Evolutionary conservation across 2,888 invertebrate genomes (phyloP).

Genomic region (Schizaphis graminum): DNA sequence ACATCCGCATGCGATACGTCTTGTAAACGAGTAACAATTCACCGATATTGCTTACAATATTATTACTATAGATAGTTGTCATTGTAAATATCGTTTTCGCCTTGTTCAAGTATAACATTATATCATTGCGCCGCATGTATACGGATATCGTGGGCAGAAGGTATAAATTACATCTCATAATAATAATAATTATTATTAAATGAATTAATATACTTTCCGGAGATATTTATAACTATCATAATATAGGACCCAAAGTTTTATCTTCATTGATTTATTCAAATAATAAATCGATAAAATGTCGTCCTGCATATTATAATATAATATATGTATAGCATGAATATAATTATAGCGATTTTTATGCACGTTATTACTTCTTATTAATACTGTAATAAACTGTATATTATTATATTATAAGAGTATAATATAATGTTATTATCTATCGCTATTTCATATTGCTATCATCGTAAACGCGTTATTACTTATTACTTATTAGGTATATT

Average conservation of each 20-base stretch:
- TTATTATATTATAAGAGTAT: not conserved
- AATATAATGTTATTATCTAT: not conserved
- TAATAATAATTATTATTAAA: not conserved
- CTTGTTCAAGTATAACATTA: not conserved
- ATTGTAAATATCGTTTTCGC: not conserved
- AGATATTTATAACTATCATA: not conserved
- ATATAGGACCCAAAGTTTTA: not conserved
- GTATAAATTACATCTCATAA: conserved; percentile 3
- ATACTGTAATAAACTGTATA: not conserved
- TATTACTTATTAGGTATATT: not conserved
- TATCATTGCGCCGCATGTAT: not conserved
- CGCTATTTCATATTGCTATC: not conserved
- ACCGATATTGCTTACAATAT: not conserved
- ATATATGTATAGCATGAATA: not conserved
- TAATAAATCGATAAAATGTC: not conserved
- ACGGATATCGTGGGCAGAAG: conserved; percentile 11
- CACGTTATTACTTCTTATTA: not conserved
- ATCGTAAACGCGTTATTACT: not conserved
- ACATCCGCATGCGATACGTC: not conserved
- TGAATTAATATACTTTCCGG: conserved; percentile 32
- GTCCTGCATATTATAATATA: not conserved
- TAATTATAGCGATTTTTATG: not conserved
- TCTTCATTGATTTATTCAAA: not conserved
- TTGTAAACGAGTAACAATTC: not conserved
- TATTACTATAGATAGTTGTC: not conserved